A percentile compares a stretch with the other conserved stretches of the same genome.
These are phyloP conservation scores for Drosophila setifemur DNA, from an alignment of 1,140 invertebrate genomes.

Conservation along the genomic window DNA sequence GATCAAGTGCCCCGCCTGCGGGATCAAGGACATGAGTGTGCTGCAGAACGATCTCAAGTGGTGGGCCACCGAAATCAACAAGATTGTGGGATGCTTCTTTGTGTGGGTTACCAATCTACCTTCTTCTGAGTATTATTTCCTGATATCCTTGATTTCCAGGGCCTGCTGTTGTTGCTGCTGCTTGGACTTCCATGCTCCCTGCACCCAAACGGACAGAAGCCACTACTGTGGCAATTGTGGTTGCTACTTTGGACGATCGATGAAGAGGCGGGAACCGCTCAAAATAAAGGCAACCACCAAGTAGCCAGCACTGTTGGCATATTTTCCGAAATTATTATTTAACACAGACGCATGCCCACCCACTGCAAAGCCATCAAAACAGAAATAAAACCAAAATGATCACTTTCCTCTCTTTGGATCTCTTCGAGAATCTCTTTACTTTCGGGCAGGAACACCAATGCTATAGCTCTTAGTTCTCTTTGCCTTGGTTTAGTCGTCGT, in stretches of 20 bases:
- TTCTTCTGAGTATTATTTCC: neutral
- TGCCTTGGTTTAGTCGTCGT: constrained; percentile 27
- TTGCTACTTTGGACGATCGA: constrained; percentile 73
- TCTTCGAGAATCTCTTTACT: neutral
- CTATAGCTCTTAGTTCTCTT: constrained; percentile 3
- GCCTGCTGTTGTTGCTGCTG: constrained; percentile 75
- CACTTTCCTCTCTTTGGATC: constrained; percentile 1
- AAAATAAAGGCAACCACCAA: constrained; percentile 46
- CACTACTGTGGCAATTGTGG: constrained; percentile 79
- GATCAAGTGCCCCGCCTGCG: constrained; percentile 70
- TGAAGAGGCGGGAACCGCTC: constrained; percentile 59
- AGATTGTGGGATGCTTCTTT: constrained; percentile 74
- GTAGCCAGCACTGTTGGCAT: constrained; percentile 1
- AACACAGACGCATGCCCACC: constrained; percentile 8
- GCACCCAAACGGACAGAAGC: constrained; percentile 75
- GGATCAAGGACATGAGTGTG: constrained; percentile 54
- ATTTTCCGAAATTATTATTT: neutral
- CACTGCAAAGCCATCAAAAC: constrained; percentile 10
- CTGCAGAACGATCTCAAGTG: constrained; percentile 73
- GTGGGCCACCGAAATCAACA: constrained; percentile 73
- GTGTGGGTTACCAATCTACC: constrained; percentile 48
- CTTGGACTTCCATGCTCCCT: constrained; percentile 64
- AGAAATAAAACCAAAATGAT: constrained; percentile 30
- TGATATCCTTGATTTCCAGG: constrained; percentile 28
- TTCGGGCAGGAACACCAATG: neutral